Evolutionary conservation across 2,113 vertebrate genomes (phyloP), one percentile per base, ranked within the genome.

Genomic region (Phyllopteryx taeniolatus): DNA sequence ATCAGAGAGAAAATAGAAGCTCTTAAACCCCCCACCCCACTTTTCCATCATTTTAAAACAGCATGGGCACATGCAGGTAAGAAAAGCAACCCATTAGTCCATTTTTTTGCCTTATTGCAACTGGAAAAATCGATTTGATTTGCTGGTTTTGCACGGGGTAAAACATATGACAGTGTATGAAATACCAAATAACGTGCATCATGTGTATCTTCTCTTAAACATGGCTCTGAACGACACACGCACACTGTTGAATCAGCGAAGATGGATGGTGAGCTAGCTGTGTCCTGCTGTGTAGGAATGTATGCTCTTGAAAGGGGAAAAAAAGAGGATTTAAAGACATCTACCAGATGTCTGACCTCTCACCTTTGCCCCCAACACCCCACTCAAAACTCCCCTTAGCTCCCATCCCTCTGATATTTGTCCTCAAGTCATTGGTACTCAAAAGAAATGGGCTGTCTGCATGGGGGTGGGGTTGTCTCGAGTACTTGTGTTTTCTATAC

Each of bases 341-440:
- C 88, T 85, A 78, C 87, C 92, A 92, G 89, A 91, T 92, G 89
- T 86, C 80, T 85, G 81, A 88, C 86, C 91, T 82, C 56, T 88
- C 54, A 90, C 72, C 81, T 88, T 82, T 87, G 80, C 85, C 86
- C 84, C 35, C 27, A 31, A 67, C 73, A 75, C 67, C 75, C 67
- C 35, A 22, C 63, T 35, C 51, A 65, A 44, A 69, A 10, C 60
- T 74, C 74, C 43, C 63, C 51, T 67, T 44, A 46, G 31, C 67
- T 66, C 71, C 73, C 63, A 61, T 42, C 43, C 22, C 43, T 66
- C 46, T 78, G 73, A 88, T 83, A 86, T 83, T 82, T 33, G 70
- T 75, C 75, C 76, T 83, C 72, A 86, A 80, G 72, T 81, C 74
- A 72, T 72, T 22, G 33, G 42, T 35, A 35, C 54, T 60, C 61